Conservation (phyloP, 1,140 invertebrate species). For the Mercenaria mercenaria region DNA sequence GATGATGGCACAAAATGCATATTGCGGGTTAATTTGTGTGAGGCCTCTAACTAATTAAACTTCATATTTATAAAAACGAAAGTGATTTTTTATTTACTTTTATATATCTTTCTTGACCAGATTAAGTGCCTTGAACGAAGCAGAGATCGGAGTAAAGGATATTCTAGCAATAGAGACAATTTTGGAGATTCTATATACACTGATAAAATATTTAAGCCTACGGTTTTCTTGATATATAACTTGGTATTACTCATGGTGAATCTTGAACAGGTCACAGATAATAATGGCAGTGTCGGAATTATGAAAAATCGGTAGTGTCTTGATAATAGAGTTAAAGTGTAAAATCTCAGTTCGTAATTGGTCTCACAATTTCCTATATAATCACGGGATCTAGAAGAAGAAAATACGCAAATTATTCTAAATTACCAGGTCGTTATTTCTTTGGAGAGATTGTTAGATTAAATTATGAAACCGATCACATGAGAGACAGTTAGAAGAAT, state of each 20-base stretch:
- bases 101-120: too few species aligned
- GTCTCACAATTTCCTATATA: constrained; percentile 44
- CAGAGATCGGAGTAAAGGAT: too few species aligned
- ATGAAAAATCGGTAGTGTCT: constrained; percentile 60
- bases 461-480: constrained; percentile 55
- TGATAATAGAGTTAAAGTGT: constrained; percentile 58
- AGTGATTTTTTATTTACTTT: too few species aligned
- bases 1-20: too few species aligned
- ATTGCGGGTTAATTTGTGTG: too few species aligned
- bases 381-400: constrained; percentile 10
- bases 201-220: constrained; percentile 7
- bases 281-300: constrained; percentile 18
- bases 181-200: not conserved
- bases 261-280: not conserved
- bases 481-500: constrained; percentile 47
- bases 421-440: constrained; percentile 62
- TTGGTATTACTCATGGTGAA: not conserved
- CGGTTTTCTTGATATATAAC: not conserved
- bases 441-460: constrained; percentile 55
- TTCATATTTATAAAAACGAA: too few species aligned
- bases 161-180: too few species aligned
- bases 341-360: constrained; percentile 58
- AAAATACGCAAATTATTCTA: constrained; percentile 67
- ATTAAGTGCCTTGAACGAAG: too few species aligned
- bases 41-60: too few species aligned